Evolutionary conservation across 2,113 vertebrate species (phyloP).

Genomic region (Hydrolagus affinis): DNA sequence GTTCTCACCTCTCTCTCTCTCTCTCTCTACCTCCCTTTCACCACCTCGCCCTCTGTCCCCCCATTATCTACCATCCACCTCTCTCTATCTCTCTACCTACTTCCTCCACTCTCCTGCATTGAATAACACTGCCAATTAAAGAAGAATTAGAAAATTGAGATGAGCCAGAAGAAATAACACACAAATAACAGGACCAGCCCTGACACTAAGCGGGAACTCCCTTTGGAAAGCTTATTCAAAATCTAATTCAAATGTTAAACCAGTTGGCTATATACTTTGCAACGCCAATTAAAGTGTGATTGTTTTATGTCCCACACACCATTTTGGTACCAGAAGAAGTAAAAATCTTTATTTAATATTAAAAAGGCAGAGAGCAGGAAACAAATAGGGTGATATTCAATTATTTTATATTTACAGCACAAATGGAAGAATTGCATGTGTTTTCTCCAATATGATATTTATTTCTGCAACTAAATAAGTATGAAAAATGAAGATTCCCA

Average conservation of each 20-base stretch:
- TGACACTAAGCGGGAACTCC: too few species aligned
- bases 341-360: background rate
- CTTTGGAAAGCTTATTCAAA: background rate
- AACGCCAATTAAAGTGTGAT: background rate
- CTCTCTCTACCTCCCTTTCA: too few species aligned
- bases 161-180: too few species aligned
- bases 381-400: background rate
- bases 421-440: background rate
- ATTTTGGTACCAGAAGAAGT: background rate
- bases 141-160: too few species aligned
- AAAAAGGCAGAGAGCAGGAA: background rate
- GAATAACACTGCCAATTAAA: too few species aligned
- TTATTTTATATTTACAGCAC: background rate
- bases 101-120: too few species aligned
- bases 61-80: too few species aligned
- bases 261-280: background rate
- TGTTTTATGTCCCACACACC: background rate
- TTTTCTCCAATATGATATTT: background rate
- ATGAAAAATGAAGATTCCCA: background rate
- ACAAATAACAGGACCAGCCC: too few species aligned
- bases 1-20: too few species aligned
- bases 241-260: slow-evolving; percentile 16
- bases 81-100: too few species aligned
- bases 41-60: too few species aligned
- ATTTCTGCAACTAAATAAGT: background rate